Conservation (phyloP, 23 tunicate genomes). For the Oikopleura dioica region DNA sequence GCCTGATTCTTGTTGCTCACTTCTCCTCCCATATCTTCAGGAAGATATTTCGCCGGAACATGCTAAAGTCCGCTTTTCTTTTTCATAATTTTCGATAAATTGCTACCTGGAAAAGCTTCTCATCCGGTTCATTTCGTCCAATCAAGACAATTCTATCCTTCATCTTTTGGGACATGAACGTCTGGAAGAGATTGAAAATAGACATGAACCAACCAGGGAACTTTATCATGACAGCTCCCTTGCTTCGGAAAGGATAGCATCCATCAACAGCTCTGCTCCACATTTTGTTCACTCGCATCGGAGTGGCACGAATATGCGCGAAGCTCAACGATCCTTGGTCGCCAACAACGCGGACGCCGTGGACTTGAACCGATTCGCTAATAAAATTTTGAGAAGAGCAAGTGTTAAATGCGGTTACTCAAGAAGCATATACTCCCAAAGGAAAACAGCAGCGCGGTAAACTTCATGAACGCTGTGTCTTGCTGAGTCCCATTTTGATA, state of each 20-base stretch:
- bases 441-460: neutral
- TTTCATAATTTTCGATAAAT: too few species aligned
- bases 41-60: neutral
- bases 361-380: neutral
- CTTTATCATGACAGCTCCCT: too few species aligned
- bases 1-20: neutral
- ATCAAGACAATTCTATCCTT: neutral
- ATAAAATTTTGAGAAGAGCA: neutral
- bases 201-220: neutral
- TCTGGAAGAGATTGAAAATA: neutral
- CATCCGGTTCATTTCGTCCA: too few species aligned
- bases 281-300: neutral
- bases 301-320: neutral
- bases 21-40: neutral
- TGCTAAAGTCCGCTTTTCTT: too few species aligned
- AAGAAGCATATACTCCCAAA: neutral
- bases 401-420: neutral
- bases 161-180: neutral
- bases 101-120: neutral
- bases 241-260: neutral
- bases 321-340: neutral
- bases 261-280: neutral
- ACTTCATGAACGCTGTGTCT: neutral
- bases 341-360: neutral
- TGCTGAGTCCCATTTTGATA: neutral